A percentile compares a stretch with the other conserved stretches of the same genome.
phyloP scores from a whole-genome alignment of 1,140 invertebrate genomes.

The Hycleus cichorii region DNA sequence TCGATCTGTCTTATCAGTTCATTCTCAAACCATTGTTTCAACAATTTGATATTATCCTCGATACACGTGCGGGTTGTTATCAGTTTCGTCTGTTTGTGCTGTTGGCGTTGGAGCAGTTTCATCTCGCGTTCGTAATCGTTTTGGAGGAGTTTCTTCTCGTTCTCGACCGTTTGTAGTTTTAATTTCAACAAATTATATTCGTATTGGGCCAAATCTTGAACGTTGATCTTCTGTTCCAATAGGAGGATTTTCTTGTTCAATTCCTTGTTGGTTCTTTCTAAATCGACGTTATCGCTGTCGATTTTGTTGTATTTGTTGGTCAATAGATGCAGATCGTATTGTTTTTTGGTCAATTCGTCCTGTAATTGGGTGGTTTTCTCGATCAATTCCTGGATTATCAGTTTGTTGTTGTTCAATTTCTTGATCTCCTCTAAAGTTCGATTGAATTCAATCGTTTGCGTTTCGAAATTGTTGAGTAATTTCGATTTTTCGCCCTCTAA shows the following conservation, averaged over 20 bases:
- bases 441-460: background rate
- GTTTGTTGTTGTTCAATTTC: too few species aligned
- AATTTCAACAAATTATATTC: slow-evolving; percentile 1
- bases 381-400: too few species aligned
- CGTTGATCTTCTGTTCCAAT: background rate
- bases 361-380: too few species aligned
- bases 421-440: too few species aligned
- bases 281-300: background rate
- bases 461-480: background rate
- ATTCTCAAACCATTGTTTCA: slow-evolving; percentile 4
- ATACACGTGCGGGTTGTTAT: background rate
- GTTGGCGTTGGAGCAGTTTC: background rate
- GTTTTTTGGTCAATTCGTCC: too few species aligned
- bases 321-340: too few species aligned
- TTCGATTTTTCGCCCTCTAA: background rate
- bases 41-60: background rate
- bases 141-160: background rate
- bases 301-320: background rate
- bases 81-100: background rate
- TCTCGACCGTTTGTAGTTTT: background rate
- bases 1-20: background rate
- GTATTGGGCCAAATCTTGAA: background rate
- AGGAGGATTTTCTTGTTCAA: background rate
- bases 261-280: background rate
- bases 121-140: background rate